phyloP scores from a whole-genome alignment of 23 tunicate species.

The Trididemnum miniatum region DNA sequence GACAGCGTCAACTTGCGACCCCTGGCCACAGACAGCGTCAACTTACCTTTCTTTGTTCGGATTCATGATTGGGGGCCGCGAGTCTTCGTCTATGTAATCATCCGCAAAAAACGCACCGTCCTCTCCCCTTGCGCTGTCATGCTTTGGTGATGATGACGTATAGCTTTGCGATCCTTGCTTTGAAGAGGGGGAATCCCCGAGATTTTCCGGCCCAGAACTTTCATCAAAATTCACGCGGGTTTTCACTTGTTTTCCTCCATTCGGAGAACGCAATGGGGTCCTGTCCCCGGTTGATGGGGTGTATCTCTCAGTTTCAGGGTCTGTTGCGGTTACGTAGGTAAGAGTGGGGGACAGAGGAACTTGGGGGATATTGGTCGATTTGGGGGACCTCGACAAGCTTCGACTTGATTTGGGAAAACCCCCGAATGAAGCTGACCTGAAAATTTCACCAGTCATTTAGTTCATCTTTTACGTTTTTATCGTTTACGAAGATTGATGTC shows the following conservation, averaged over 20 bases:
- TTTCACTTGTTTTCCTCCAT: neutral
- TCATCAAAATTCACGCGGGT: slow-evolving; percentile 34
- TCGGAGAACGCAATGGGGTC: neutral
- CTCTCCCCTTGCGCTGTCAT: slow-evolving; percentile 25
- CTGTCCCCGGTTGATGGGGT: slow-evolving; percentile 30
- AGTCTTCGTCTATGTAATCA: slow-evolving; percentile 45
- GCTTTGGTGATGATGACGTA: slow-evolving; percentile 10
- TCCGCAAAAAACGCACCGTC: slow-evolving; percentile 44
- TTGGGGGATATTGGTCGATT: slow-evolving; percentile 8
- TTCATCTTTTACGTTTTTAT: too few species aligned
- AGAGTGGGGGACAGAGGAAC: slow-evolving; percentile 47
- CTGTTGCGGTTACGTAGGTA: slow-evolving; percentile 43
- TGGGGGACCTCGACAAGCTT: slow-evolving; percentile 35
- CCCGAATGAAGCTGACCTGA: slow-evolving; percentile 28
- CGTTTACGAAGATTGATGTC: too few species aligned
- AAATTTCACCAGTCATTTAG: too few species aligned
- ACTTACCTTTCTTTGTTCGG: slow-evolving; percentile 2
- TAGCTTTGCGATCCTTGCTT: neutral
- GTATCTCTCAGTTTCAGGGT: slow-evolving; percentile 19
- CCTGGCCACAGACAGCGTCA: too few species aligned
- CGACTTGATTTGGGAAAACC: slow-evolving; percentile 19
- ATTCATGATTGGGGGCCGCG: neutral
- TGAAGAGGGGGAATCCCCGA: slow-evolving; percentile 34
- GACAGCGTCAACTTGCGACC: too few species aligned
- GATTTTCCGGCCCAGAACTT: slow-evolving; percentile 25